Base-by-base conservation (phyloP, 2,888 invertebrate species). In the Idaea dimidiata region DNA sequence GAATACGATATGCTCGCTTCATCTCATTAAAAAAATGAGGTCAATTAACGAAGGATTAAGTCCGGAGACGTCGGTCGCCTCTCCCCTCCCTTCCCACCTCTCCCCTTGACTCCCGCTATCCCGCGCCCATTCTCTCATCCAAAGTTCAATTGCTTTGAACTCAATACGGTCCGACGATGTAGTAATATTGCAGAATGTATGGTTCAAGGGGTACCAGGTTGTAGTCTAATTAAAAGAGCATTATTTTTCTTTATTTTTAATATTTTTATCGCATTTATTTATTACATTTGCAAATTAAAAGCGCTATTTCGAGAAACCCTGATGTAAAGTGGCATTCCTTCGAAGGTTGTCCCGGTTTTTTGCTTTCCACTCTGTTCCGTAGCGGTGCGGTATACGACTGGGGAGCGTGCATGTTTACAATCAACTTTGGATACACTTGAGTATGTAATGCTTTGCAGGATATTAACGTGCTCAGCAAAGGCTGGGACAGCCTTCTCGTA, bases 261-360 rank as follows among this genome's bases (percentile, higher is more conserved):
- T 90, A 72, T 74, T 74, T 24, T 85, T 91, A 91, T 89, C 87
- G 89, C 90, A 88, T 91, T 85, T 91, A 89, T 91, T 88, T 91
- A 89, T 90, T 87, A 87, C 82, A 84, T 86, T 86, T 72, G 72
- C 72, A 70, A 24, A 71, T 69, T 86, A 82, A 78, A 83, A 81
- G 82, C 82, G 91, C 91, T 89, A 87, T 82, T 77, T 81, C 78
- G 84, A 83, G 79, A 79, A 77, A 86, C 82, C 88, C 88, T 83
- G 81, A 82, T 82, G 83, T 86, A 86, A 43, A 85, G 89, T 87
- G 88, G 89, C 87, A 86, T 87, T 90, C 91, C 92, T 88, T 91
- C 91, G 90, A 93, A 92, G 93, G 93, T 93, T 93, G 93, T 93
- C 93, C 93, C 93, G 93, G 93, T 91, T 93, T 93, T 91, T 89